phyloP scores from a whole-genome alignment of 2,113 vertebrate genomes.

The Colistium nudipinnis region DNA sequence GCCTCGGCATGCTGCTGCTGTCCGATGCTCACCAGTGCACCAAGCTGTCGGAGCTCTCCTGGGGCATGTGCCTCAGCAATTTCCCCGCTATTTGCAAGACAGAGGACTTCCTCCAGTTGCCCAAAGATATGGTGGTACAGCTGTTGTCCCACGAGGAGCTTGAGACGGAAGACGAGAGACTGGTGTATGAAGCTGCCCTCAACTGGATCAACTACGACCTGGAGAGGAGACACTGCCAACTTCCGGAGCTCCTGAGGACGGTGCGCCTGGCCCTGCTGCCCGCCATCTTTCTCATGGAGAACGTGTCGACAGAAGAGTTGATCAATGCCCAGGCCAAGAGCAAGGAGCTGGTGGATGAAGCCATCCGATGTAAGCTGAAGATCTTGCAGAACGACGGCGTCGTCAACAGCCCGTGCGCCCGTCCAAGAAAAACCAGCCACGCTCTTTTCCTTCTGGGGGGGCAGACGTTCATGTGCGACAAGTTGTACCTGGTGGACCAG shows the following conservation, averaged over 20 bases:
- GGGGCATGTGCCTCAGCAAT: conserved; percentile 87
- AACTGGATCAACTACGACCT: conserved; percentile 88
- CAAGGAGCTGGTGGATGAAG: conserved; percentile 86
- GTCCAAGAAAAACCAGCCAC: conserved; percentile 86
- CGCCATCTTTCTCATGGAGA: conserved; percentile 85
- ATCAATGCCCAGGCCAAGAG: conserved; percentile 83
- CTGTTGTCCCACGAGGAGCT: conserved; percentile 86
- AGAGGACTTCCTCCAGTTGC: conserved; percentile 86
- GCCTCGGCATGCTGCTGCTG: conserved; percentile 85
- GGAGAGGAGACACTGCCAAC: conserved; percentile 78
- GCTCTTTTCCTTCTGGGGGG: conserved; percentile 86
- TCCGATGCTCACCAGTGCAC: conserved; percentile 86
- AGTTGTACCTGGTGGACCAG: conserved; percentile 86
- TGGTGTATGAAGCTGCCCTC: conserved; percentile 86
- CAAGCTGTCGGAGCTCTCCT: conserved; percentile 86
- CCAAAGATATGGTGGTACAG: conserved; percentile 85
- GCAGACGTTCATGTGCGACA: conserved; percentile 88
- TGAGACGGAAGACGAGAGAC: conserved; percentile 85
- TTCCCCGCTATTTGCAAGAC: conserved; percentile 86
- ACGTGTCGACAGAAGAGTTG: conserved; percentile 83
- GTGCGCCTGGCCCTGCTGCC: conserved; percentile 85
- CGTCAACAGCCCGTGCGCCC: conserved; percentile 84
- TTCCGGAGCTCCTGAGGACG: conserved; percentile 82
- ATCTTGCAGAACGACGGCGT: conserved; percentile 88
- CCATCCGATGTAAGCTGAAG: conserved; percentile 84